phyloP scores from a whole-genome alignment of 2,888 invertebrate species.

The Automeris io region DNA sequence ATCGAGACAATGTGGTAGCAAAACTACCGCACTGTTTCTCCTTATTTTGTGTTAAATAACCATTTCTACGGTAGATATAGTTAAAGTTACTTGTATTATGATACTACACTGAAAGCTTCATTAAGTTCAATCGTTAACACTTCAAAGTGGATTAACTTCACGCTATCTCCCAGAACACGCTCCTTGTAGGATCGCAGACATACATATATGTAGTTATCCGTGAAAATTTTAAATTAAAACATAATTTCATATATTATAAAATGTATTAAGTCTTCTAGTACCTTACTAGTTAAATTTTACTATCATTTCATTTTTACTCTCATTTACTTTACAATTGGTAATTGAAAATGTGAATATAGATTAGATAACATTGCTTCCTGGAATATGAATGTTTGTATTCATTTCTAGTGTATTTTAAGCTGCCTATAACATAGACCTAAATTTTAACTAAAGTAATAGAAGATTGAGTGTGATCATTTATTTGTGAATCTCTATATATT shows the following conservation, averaged over 20 bases:
- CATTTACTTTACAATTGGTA: too few relatives aligned
- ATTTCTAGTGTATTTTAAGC: too few relatives aligned
- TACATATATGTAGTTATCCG: not conserved
- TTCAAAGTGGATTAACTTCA: slow-evolving; percentile 13
- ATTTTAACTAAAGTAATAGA: too few relatives aligned
- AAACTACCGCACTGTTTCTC: not conserved
- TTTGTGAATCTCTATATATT: too few relatives aligned
- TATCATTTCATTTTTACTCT: too few relatives aligned
- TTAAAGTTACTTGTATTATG: slow-evolving; percentile 16
- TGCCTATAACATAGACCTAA: too few relatives aligned
- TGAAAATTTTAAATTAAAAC: not conserved
- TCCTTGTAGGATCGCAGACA: not conserved
- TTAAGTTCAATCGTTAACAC: slow-evolving; percentile 25
- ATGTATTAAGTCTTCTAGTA: not conserved
- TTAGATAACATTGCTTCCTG: too few relatives aligned
- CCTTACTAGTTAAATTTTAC: too few relatives aligned
- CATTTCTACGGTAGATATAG: slow-evolving; percentile 4
- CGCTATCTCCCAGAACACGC: not conserved
- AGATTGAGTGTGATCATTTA: too few relatives aligned
- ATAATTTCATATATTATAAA: not conserved
- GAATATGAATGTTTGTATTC: too few relatives aligned
- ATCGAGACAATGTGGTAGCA: too few relatives aligned
- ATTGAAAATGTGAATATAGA: too few relatives aligned
- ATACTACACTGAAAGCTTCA: slow-evolving; percentile 21
- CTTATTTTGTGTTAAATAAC: not conserved